These are phyloP conservation scores for Laterallus jamaicensis DNA, from an alignment of 2,113 vertebrate species.

Conservation along the genomic window DNA sequence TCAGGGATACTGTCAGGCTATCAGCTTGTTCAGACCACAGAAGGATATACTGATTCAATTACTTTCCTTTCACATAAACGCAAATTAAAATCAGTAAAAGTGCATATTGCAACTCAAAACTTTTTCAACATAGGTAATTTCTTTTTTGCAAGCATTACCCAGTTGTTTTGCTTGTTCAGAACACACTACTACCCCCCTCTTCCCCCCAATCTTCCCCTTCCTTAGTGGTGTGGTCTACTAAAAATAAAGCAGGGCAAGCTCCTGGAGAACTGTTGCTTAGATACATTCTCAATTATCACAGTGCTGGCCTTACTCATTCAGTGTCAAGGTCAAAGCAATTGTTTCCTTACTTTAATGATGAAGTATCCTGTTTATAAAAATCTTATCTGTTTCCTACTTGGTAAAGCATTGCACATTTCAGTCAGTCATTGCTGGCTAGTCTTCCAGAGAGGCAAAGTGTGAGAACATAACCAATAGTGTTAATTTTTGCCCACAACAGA, in stretches of 20 bases:
- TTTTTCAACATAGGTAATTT: background rate
- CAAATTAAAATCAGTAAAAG: background rate
- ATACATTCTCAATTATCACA: constrained; percentile 56
- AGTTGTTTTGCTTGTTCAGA: background rate
- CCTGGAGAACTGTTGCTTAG: constrained; percentile 59
- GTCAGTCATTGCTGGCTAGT: constrained; percentile 34
- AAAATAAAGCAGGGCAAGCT: constrained; percentile 39
- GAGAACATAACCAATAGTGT: background rate
- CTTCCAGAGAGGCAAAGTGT: background rate
- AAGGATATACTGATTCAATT: background rate
- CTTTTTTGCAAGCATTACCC: background rate
- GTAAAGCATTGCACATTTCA: constrained; percentile 56
- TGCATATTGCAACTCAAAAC: background rate
- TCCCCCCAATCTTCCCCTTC: background rate
- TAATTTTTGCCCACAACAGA: background rate
- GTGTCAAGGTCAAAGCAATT: constrained; percentile 67
- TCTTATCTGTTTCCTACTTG: constrained; percentile 50
- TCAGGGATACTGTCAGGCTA: background rate
- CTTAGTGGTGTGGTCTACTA: background rate
- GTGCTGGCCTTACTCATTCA: constrained; percentile 25
- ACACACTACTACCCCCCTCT: too few relatives aligned
- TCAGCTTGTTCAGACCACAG: background rate
- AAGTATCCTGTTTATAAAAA: constrained; percentile 61
- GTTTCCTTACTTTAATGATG: constrained; percentile 40
- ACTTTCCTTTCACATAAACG: background rate